Conservation (phyloP, 2,888 invertebrate species). For the Aradus depressus region DNA sequence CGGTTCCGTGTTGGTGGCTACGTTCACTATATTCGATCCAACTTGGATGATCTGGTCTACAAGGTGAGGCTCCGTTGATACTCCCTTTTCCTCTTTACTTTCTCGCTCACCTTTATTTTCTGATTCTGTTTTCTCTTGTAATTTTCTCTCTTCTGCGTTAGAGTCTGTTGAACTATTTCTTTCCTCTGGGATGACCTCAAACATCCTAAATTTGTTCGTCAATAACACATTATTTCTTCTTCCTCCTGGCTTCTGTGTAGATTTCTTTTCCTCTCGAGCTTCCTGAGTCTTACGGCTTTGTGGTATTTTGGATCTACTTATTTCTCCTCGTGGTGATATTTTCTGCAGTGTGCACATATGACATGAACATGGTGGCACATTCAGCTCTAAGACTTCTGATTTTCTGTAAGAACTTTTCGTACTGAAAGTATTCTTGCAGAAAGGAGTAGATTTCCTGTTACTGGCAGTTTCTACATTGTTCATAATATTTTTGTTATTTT, state of each 20-base stretch:
- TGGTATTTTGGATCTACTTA: slow-evolving; percentile 5
- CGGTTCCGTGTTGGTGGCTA: slow-evolving; percentile 10
- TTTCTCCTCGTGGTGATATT: slow-evolving; percentile 6
- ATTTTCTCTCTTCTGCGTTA: slow-evolving; percentile 11
- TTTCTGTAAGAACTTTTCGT: not conserved
- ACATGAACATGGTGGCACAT: slow-evolving; percentile 22
- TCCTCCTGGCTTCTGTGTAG: slow-evolving; percentile 11
- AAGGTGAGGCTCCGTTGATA: slow-evolving; percentile 4
- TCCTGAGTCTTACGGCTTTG: not conserved
- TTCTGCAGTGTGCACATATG: slow-evolving; percentile 26
- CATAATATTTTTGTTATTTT: slow-evolving; percentile 11
- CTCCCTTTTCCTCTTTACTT: slow-evolving; percentile 8
- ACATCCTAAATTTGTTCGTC: slow-evolving; percentile 34
- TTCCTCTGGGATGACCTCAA: slow-evolving; percentile 47
- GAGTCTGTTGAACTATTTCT: slow-evolving; percentile 22
- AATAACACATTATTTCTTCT: slow-evolving; percentile 6
- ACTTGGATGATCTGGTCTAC: slow-evolving; percentile 13
- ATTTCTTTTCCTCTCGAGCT: slow-evolving; percentile 19
- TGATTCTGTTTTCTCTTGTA: not conserved
- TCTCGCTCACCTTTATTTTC: too few species aligned
- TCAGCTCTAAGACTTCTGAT: slow-evolving; percentile 23
- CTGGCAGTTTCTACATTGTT: not conserved
- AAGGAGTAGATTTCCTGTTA: not conserved
- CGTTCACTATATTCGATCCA: slow-evolving; percentile 6
- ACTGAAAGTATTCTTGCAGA: slow-evolving; percentile 9